phyloP scores from a whole-genome alignment of 1,140 invertebrate genomes.

The Spodoptera frugiperda region DNA sequence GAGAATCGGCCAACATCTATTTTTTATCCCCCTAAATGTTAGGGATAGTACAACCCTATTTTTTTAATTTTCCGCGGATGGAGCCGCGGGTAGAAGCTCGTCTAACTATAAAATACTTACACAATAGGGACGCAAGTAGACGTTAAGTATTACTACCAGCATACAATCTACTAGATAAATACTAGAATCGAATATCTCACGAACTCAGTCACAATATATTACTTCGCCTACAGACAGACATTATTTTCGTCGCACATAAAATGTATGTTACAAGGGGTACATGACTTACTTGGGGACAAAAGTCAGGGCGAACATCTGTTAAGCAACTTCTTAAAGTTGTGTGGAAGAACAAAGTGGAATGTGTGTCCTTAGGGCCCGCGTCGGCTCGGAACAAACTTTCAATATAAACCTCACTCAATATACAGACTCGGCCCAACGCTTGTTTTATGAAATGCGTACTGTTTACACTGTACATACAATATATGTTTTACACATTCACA shows the following conservation, averaged over 20 bases:
- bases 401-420: constrained; percentile 65
- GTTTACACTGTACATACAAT: too few species aligned
- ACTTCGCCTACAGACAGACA: constrained; percentile 16
- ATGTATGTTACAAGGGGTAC: constrained; percentile 55
- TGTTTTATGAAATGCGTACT: constrained; percentile 42
- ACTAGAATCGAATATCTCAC: neutral
- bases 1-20: too few species aligned
- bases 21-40: too few species aligned
- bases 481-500: too few species aligned
- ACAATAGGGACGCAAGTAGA: too few species aligned
- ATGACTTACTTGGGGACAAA: constrained; percentile 62
- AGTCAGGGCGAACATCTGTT: constrained; percentile 72
- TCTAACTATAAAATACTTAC: too few species aligned
- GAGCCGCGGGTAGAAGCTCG: too few species aligned
- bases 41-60: too few species aligned
- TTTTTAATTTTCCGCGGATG: too few species aligned
- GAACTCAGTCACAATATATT: constrained; percentile 1
- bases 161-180: too few species aligned
- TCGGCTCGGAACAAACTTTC: constrained; percentile 55
- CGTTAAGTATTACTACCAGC: too few species aligned
- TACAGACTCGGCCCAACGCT: constrained; percentile 21
- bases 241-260: constrained; percentile 47
- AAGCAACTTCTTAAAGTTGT: constrained; percentile 68
- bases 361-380: constrained; percentile 63
- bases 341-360: constrained; percentile 67